phyloP scores from a whole-genome alignment of 2,113 vertebrate genomes.

The Pogona vitticeps region DNA sequence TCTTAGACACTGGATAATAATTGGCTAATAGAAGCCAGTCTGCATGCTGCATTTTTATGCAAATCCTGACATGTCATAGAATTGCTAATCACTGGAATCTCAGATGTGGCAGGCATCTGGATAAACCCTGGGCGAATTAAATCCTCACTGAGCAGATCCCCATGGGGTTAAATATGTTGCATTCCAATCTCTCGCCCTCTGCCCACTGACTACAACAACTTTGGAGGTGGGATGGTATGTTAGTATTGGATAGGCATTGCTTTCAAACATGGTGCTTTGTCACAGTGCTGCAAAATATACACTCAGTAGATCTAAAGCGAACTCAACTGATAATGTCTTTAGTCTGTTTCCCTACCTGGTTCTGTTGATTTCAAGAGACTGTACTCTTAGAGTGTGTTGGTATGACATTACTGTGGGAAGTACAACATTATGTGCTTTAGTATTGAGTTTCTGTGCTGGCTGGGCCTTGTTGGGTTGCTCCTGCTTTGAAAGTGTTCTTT shows the following conservation, averaged over 20 bases:
- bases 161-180: background rate
- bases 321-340: background rate
- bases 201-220: background rate
- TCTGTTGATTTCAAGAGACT: background rate
- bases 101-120: slow-evolving; percentile 16
- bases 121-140: background rate
- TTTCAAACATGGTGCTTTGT: slow-evolving; percentile 13
- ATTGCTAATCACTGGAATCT: slow-evolving; percentile 15
- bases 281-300: background rate
- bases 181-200: slow-evolving; percentile 8
- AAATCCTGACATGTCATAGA: slow-evolving; percentile 16
- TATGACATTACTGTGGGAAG: background rate
- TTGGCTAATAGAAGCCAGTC: slow-evolving; percentile 35
- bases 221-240: background rate
- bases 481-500: no score
- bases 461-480: no score
- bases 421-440: background rate
- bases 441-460: background rate
- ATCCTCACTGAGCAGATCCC: background rate
- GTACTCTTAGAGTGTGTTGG: background rate
- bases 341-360: background rate
- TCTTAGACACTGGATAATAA: slow-evolving; percentile 12
- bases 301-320: background rate
- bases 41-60: slow-evolving; percentile 22
- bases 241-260: background rate